Evolutionary conservation across 2,888 invertebrate species (phyloP).

Genomic region (Gastrophysa polygoni): DNA sequence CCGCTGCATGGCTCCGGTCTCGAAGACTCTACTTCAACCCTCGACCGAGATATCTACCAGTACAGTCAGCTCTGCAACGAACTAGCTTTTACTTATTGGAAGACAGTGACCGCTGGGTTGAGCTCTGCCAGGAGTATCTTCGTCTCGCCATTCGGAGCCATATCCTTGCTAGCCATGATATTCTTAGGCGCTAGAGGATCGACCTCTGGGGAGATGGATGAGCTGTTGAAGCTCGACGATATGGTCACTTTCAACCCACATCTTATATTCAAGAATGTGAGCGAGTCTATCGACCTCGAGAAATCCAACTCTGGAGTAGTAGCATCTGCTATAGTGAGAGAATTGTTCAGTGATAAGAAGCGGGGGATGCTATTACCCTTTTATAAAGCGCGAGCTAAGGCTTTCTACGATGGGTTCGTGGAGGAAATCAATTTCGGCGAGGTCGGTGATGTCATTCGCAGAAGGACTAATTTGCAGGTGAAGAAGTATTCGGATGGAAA

Average conservation of each 20-base stretch:
- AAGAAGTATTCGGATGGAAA: slow-evolving; percentile 80
- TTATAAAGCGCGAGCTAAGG: slow-evolving; percentile 86
- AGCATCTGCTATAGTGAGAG: slow-evolving; percentile 79
- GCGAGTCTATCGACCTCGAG: slow-evolving; percentile 74
- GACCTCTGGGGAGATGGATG: slow-evolving; percentile 90
- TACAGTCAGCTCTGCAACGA: slow-evolving; percentile 85
- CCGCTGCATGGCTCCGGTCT: slow-evolving; percentile 70
- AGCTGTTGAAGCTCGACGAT: slow-evolving; percentile 81
- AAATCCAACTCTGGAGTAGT: slow-evolving; percentile 74
- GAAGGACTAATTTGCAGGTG: slow-evolving; percentile 79
- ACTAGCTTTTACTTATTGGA: slow-evolving; percentile 84
- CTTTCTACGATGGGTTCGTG: slow-evolving; percentile 86
- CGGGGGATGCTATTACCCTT: slow-evolving; percentile 83
- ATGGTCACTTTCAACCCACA: slow-evolving; percentile 92
- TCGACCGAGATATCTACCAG: slow-evolving; percentile 77
- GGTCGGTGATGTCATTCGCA: slow-evolving; percentile 80
- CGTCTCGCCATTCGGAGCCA: slow-evolving; percentile 83
- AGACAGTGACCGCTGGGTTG: slow-evolving; percentile 71
- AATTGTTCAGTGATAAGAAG: slow-evolving; percentile 80
- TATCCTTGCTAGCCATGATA: slow-evolving; percentile 88
- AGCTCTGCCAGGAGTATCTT: slow-evolving; percentile 78
- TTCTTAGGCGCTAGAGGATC: slow-evolving; percentile 86
- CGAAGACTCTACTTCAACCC: slow-evolving; percentile 74
- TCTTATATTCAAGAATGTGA: slow-evolving; percentile 82
- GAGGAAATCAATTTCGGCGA: slow-evolving; percentile 84